Conservation (phyloP, 2,113 vertebrate species). For the Strix aluco region DNA sequence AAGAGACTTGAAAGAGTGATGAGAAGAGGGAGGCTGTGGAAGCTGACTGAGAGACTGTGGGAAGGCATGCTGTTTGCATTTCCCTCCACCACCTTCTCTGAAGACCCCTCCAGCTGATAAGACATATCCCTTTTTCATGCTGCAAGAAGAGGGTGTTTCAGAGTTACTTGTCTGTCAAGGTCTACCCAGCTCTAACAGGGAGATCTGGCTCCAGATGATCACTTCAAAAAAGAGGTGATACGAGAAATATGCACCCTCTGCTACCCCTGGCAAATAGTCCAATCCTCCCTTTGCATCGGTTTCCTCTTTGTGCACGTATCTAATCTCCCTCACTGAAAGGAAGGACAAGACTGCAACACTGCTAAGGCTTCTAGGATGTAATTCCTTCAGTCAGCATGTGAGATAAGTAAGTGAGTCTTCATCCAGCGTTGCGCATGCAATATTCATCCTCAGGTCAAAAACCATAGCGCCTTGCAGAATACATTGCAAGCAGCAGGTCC, state of each 20-base stretch:
- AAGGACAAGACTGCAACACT: neutral
- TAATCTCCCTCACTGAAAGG: neutral
- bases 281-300: neutral
- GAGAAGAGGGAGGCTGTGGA: conserved; percentile 21
- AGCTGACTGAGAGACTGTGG: neutral
- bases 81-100: neutral
- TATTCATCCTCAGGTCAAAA: neutral
- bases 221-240: neutral
- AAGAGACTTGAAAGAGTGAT: conserved; percentile 10
- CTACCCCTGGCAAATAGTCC: neutral
- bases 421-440: neutral
- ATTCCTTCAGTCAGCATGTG: neutral
- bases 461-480: rapidly evolving
- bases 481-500: neutral
- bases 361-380: neutral
- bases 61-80: conserved; percentile 24
- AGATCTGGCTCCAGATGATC: neutral
- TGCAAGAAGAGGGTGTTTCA: neutral
- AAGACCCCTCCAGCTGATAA: neutral
- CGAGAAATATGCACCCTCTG: neutral
- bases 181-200: neutral
- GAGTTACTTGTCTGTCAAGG: neutral
- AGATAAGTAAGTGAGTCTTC: neutral
- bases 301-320: neutral
- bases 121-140: neutral